phyloP scores from a whole-genome alignment of 2,888 invertebrate species.

The Bursaphelenchus okinawaensis region DNA sequence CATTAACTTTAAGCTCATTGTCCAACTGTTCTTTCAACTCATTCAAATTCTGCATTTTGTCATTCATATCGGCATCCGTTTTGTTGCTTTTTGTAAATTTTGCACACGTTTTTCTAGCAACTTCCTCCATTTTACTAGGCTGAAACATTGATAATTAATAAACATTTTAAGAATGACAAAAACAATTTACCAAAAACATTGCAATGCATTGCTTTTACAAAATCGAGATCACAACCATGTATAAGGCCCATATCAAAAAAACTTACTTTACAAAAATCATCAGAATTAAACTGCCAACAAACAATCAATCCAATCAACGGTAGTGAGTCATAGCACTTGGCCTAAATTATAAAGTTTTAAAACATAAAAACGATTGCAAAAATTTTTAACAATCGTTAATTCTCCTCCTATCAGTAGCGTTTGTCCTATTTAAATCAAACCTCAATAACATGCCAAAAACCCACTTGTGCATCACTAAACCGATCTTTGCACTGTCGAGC shows the following conservation, averaged over 20 bases:
- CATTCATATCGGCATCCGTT: constrained; percentile 23
- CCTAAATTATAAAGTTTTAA: constrained; percentile 23
- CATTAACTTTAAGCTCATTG: constrained; percentile 39
- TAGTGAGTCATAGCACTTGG: constrained; percentile 24
- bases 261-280: constrained; percentile 34
- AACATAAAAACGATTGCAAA: too few species aligned
- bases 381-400: too few species aligned
- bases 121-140: constrained; percentile 10
- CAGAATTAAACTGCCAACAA: constrained; percentile 32
- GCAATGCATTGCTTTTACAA: too few species aligned
- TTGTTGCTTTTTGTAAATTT: constrained; percentile 8
- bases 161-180: neutral
- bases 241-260: neutral
- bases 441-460: neutral
- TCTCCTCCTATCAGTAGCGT: too few species aligned
- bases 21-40: constrained; percentile 38
- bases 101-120: constrained; percentile 17
- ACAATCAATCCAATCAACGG: constrained; percentile 24
- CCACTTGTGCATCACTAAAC: constrained; percentile 24
- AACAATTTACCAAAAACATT: constrained; percentile 6
- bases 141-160: neutral
- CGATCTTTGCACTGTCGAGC: constrained; percentile 37
- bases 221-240: too few species aligned
- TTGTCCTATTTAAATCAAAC: too few species aligned
- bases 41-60: constrained; percentile 23